phyloP scores from a whole-genome alignment of 2,113 vertebrate genomes.

The Reinhardtius hippoglossoides region DNA sequence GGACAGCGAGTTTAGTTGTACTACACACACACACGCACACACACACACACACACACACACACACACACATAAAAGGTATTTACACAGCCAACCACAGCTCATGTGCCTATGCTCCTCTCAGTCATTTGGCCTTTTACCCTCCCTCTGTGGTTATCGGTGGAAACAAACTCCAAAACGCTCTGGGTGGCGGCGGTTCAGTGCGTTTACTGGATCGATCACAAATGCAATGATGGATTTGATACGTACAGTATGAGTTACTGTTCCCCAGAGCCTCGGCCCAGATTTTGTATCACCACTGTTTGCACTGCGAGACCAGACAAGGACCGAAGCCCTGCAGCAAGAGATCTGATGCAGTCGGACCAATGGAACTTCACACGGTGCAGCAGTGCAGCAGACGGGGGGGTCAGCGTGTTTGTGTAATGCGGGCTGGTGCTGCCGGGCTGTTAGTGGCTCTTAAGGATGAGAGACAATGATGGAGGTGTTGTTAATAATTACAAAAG shows the following conservation, averaged over 20 bases:
- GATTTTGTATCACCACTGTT: slow-evolving; percentile 40
- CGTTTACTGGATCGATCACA: slow-evolving; percentile 60
- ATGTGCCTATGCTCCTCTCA: slow-evolving; percentile 20
- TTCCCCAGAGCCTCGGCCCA: slow-evolving; percentile 36
- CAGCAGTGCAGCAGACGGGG: neutral
- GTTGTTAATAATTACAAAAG: slow-evolving; percentile 21
- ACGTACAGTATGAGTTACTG: slow-evolving; percentile 39
- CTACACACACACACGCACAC: neutral
- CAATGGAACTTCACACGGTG: slow-evolving; percentile 13
- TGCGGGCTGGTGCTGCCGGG: slow-evolving; percentile 31
- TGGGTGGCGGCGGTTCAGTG: slow-evolving; percentile 43
- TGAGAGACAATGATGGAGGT: neutral
- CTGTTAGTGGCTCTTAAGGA: neutral
- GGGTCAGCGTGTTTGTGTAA: slow-evolving; percentile 37
- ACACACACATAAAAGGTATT: slow-evolving; percentile 39
- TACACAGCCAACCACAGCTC: slow-evolving; percentile 47
- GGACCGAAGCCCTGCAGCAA: slow-evolving; percentile 28
- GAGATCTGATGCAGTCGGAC: slow-evolving; percentile 25
- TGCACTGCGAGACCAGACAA: slow-evolving; percentile 8
- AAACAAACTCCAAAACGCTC: slow-evolving; percentile 8
- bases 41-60: slow-evolving; percentile 1
- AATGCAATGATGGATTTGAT: slow-evolving; percentile 63
- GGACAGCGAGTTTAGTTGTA: slow-evolving; percentile 9
- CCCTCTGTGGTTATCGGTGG: slow-evolving; percentile 39
- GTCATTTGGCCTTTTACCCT: slow-evolving; percentile 52